Evolutionary conservation across 2,797 vertebrate species (phyloP).

Genomic region (Macropodus opercularis): DNA sequence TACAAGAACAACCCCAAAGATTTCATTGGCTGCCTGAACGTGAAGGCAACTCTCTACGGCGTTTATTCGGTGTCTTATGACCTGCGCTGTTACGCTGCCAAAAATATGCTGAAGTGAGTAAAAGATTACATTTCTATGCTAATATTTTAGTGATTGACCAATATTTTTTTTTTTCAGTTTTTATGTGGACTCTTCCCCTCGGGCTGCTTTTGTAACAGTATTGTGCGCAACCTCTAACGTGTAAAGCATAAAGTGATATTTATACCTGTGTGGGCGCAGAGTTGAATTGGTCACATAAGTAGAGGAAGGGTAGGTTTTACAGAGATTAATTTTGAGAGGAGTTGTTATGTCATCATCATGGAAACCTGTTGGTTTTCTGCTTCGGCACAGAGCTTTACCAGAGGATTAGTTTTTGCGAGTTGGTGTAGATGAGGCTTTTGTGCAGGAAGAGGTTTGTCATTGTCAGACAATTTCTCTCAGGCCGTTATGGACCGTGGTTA

Average conservation of each 20-base stretch:
- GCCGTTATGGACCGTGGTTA: not conserved
- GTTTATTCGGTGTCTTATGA: conserved; percentile 91
- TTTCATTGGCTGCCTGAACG: conserved; percentile 90
- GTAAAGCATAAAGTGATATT: conserved; percentile 16
- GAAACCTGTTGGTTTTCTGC: conserved; percentile 43
- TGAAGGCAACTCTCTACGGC: conserved; percentile 90
- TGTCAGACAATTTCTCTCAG: not conserved
- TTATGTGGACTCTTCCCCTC: not conserved
- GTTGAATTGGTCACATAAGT: conserved; percentile 21
- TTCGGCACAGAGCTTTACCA: conserved; percentile 20
- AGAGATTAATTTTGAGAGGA: conserved; percentile 52
- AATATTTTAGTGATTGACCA: conserved; percentile 21
- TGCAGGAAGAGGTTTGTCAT: conserved; percentile 12
- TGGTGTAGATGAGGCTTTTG: conserved; percentile 34
- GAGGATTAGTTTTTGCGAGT: conserved; percentile 53
- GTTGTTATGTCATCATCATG: conserved; percentile 56
- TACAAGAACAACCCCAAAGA: conserved; percentile 92
- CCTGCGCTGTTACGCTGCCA: conserved; percentile 88
- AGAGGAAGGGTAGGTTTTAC: conserved; percentile 50
- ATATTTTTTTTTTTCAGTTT: too few species aligned
- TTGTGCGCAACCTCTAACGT: conserved; percentile 3
- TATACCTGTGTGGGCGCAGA: conserved; percentile 18
- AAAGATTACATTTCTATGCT: conserved; percentile 1
- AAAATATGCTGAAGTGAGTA: conserved; percentile 88
- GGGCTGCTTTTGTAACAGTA: not conserved